Conservation (phyloP, 2,113 vertebrate species). For the Garra rufa region DNA sequence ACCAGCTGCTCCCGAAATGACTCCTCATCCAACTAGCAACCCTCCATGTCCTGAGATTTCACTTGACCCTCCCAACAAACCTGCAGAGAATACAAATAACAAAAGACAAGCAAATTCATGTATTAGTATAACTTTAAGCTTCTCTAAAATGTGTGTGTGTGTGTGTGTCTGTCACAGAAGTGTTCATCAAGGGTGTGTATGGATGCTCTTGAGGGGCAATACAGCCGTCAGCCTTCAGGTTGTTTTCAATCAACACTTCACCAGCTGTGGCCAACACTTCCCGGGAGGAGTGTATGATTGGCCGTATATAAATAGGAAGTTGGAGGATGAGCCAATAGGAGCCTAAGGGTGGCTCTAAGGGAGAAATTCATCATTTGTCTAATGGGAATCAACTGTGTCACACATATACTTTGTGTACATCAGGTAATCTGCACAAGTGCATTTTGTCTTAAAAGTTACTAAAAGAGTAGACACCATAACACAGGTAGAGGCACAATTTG, state of each 20-base stretch:
- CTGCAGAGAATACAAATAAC: constrained; percentile 20
- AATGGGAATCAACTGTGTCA: constrained; percentile 28
- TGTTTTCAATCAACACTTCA: constrained; percentile 63
- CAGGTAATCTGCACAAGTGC: background rate
- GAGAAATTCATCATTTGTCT: constrained; percentile 31
- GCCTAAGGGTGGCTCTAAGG: constrained; percentile 28
- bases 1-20: background rate
- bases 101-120: constrained; percentile 26
- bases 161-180: constrained; percentile 48
- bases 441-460: background rate
- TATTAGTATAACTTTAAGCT: constrained; percentile 37
- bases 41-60: constrained; percentile 10
- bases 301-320: constrained; percentile 50
- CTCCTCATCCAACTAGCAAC: constrained; percentile 19
- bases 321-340: constrained; percentile 42
- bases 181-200: constrained; percentile 46
- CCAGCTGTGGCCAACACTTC: constrained; percentile 61
- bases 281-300: constrained; percentile 46
- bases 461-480: background rate
- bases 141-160: constrained; percentile 57
- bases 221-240: constrained; percentile 55
- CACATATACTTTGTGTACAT: background rate
- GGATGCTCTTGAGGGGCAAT: constrained; percentile 52
- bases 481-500: background rate
- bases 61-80: background rate